Percentiles rank a stretch among this genome's conserved stretches.
Evolutionary conservation across 1,140 invertebrate species (phyloP).

Genomic region (Drosophila teissieri): DNA sequence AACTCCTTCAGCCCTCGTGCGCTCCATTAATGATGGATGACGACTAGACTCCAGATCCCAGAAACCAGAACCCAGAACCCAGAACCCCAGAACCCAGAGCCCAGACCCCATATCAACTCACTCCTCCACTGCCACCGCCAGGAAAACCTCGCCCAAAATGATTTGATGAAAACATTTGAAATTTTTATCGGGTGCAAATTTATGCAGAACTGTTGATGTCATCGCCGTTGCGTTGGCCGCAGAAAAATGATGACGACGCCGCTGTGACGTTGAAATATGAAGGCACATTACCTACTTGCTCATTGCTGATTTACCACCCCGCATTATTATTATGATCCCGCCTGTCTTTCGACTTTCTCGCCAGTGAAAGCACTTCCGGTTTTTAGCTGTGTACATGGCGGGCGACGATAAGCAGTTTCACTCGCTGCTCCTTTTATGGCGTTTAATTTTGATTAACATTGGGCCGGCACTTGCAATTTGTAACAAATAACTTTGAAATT

Average conservation of each 20-base stretch:
- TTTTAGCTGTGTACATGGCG: slow-evolving; percentile 51
- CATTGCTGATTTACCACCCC: slow-evolving; percentile 22
- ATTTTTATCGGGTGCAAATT: slow-evolving; percentile 83
- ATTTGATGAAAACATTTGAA: slow-evolving; percentile 84
- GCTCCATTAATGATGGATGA: slow-evolving; percentile 80
- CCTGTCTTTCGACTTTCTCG: neutral
- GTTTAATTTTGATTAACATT: slow-evolving; percentile 78
- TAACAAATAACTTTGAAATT: slow-evolving; percentile 79
- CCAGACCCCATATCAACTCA: neutral
- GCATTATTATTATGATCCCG: neutral
- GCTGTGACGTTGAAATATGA: slow-evolving; percentile 82
- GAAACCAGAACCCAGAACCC: neutral
- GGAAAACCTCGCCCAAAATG: slow-evolving; percentile 57
- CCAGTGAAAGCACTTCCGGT: slow-evolving; percentile 43
- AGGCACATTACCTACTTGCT: slow-evolving; percentile 65
- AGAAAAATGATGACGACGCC: slow-evolving; percentile 81
- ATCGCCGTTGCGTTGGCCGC: slow-evolving; percentile 64
- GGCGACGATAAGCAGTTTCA: slow-evolving; percentile 60
- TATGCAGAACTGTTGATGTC: slow-evolving; percentile 83
- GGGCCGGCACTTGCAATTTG: slow-evolving; percentile 73
- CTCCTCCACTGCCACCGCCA: slow-evolving; percentile 23
- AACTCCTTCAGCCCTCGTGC: slow-evolving; percentile 69
- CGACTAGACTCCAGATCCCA: slow-evolving; percentile 33
- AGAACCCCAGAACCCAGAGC: neutral
- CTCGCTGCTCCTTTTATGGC: slow-evolving; percentile 49